A percentile compares a stretch with the other conserved stretches of the same genome.
Evolutionary conservation across 2,888 invertebrate genomes (phyloP).

Genomic region (Omphaloscelis lunosa): DNA sequence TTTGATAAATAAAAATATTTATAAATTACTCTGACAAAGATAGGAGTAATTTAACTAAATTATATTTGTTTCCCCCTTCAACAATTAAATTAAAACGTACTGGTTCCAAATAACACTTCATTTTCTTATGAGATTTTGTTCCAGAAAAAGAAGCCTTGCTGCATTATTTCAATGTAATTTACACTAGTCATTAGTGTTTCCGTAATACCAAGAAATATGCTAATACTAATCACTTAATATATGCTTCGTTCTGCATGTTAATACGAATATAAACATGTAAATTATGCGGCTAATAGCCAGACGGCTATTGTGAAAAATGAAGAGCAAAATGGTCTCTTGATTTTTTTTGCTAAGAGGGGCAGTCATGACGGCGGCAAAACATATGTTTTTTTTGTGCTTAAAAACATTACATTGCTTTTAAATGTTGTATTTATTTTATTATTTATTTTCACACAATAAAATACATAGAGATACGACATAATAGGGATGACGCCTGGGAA

Average conservation of each 20-base stretch:
- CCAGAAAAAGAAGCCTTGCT: neutral
- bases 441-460: no score
- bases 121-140: neutral
- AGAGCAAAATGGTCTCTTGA: neutral
- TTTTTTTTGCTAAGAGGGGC: constrained; percentile 8
- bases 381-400: neutral
- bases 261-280: constrained; percentile 22
- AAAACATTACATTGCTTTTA: neutral
- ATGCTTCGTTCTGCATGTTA: constrained; percentile 11
- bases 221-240: constrained; percentile 44
- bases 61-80: neutral
- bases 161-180: constrained; percentile 22
- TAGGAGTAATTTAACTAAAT: neutral
- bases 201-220: constrained; percentile 27
- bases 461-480: no score
- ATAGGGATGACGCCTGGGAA: no score
- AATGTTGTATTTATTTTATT: neutral
- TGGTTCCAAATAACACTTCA: neutral
- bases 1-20: neutral
- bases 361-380: no score
- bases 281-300: neutral
- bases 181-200: constrained; percentile 25
- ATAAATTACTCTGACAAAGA: neutral
- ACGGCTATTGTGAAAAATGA: constrained; percentile 8
- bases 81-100: neutral